Percentiles rank a stretch among this genome's conserved stretches.
Evolutionary conservation across 2,113 vertebrate species (phyloP).

Genomic region (Poeciliopsis occidentalis): DNA sequence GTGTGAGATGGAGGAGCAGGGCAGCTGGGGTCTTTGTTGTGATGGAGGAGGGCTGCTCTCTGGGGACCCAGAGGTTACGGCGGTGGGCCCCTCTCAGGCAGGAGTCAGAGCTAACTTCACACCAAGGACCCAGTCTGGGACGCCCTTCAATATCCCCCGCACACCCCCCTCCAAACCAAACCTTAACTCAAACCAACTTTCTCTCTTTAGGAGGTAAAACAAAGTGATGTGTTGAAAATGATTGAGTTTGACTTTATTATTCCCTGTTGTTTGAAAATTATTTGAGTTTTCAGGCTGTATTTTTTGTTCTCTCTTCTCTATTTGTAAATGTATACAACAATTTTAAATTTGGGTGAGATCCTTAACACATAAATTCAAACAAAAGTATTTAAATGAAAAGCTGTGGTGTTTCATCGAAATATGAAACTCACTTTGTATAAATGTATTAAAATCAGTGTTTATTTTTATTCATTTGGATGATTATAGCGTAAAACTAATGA

Average conservation of each 20-base stretch:
- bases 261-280: neutral
- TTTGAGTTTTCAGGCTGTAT: neutral
- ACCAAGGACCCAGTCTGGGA: slow-evolving; percentile 49
- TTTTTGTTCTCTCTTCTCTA: neutral
- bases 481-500: neutral
- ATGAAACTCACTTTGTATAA: neutral
- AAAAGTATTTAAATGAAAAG: neutral
- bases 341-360: neutral
- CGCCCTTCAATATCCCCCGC: neutral
- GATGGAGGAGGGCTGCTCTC: slow-evolving; percentile 76
- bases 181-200: slow-evolving; percentile 7
- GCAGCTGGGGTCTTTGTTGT: slow-evolving; percentile 85
- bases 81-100: slow-evolving; percentile 68
- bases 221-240: neutral
- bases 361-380: neutral
- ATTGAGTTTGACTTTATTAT: neutral
- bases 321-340: too few relatives aligned
- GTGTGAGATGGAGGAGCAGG: slow-evolving; percentile 69
- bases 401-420: neutral
- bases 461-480: too few relatives aligned
- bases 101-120: slow-evolving; percentile 68
- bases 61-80: slow-evolving; percentile 74
- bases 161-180: slow-evolving; percentile 14
- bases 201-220: slow-evolving; percentile 25
- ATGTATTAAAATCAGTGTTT: too few relatives aligned